Conservation (phyloP, 1,140 invertebrate species). For the Drosophila tristis region DNA sequence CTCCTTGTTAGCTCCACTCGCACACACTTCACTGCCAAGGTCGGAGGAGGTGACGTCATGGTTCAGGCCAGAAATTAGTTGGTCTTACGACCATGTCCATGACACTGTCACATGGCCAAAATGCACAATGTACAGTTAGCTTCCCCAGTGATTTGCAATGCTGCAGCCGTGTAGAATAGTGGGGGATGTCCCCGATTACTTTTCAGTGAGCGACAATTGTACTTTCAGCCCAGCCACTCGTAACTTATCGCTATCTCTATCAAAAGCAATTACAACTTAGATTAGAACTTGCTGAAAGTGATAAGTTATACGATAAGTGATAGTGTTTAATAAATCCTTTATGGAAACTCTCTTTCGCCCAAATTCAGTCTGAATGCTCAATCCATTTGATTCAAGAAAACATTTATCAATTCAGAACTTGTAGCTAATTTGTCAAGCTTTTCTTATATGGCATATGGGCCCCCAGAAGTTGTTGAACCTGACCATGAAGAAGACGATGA, state of each 20-base stretch:
- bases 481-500: slow-evolving; percentile 1
- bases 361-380: slow-evolving; percentile 1
- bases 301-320: too few species aligned
- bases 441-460: slow-evolving; percentile 21
- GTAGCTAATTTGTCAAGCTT: slow-evolving; percentile 40
- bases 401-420: slow-evolving; percentile 9
- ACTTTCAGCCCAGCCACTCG: too few species aligned
- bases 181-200: slow-evolving; percentile 13
- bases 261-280: too few species aligned
- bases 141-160: slow-evolving; percentile 39
- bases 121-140: slow-evolving; percentile 56
- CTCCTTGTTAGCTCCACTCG: slow-evolving; percentile 46
- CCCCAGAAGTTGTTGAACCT: background rate
- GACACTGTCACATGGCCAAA: slow-evolving; percentile 36
- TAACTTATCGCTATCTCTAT: too few species aligned
- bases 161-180: background rate
- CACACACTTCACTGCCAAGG: slow-evolving; percentile 55
- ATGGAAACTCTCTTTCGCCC: background rate
- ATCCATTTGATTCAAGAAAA: background rate
- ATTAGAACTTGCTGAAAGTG: too few species aligned
- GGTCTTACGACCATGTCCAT: slow-evolving; percentile 32
- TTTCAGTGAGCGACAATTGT: slow-evolving; percentile 20
- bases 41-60: slow-evolving; percentile 56
- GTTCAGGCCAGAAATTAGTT: background rate
- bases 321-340: slow-evolving; percentile 32